Percentiles rank a stretch among this genome's conserved stretches.
These are phyloP conservation scores for Caenorhabditis brenneri DNA, from an alignment of 1,140 invertebrate species.

Conservation along the genomic window DNA sequence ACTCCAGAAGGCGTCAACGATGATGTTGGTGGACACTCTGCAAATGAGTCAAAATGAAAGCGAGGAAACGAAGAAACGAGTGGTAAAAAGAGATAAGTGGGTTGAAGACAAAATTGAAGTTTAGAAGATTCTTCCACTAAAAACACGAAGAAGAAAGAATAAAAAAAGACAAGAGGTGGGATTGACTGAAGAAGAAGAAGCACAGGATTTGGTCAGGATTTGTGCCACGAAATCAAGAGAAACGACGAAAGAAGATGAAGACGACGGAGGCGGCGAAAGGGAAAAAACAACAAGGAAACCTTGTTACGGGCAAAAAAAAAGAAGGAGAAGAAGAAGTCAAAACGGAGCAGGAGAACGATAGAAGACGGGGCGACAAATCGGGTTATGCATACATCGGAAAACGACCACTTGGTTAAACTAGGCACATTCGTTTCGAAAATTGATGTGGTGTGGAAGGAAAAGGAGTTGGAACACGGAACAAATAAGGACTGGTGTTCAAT, in stretches of 20 bases:
- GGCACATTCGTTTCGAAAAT: neutral
- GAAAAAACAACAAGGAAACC: conserved; percentile 38
- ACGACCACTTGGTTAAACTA: conserved; percentile 30
- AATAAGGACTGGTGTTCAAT: too few relatives aligned
- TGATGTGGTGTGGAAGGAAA: neutral
- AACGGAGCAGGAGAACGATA: conserved; percentile 28
- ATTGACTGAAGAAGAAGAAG: neutral
- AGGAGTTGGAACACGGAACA: neutral
- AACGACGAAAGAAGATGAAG: neutral
- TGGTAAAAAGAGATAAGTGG: neutral
- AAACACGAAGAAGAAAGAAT: neutral
- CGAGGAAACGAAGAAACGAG: neutral
- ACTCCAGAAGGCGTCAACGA: conserved; percentile 13
- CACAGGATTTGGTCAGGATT: conserved; percentile 40
- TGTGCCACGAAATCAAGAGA: neutral
- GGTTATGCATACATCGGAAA: conserved; percentile 37
- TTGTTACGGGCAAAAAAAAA: conserved; percentile 10
- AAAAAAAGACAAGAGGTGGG: conserved; percentile 12
- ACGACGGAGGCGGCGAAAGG: neutral
- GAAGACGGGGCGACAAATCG: conserved; percentile 22
- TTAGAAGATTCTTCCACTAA: neutral
- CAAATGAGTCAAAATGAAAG: neutral
- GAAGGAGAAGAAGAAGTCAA: conserved; percentile 32
- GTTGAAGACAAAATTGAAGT: conserved; percentile 22
- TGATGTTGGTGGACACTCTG: neutral